Conservation (phyloP, 2,113 vertebrate genomes). For the Plectropomus leopardus region DNA sequence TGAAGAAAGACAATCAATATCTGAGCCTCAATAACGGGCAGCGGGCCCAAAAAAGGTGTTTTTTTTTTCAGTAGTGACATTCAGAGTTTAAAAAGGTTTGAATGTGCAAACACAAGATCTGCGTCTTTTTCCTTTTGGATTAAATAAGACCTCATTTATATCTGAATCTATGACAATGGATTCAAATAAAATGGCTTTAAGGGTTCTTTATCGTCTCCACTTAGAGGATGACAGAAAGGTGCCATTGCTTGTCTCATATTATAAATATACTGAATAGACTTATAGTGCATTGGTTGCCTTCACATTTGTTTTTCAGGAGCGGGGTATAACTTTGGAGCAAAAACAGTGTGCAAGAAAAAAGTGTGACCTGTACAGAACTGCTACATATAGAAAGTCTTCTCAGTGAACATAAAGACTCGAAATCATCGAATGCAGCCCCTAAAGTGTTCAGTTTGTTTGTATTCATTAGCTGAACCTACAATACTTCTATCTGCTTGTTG, state of each 20-base stretch:
- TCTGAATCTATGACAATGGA: not conserved
- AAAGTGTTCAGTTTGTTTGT: slow-evolving; percentile 25
- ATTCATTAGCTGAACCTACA: slow-evolving; percentile 1
- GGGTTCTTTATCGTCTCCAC: not conserved
- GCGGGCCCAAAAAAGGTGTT: not conserved
- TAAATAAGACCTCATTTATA: not conserved
- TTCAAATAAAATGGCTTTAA: not conserved
- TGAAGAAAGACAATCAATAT: slow-evolving; percentile 56
- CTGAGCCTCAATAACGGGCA: slow-evolving; percentile 13
- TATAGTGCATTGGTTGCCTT: not conserved
- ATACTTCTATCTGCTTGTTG: not conserved
- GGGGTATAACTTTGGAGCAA: not conserved
- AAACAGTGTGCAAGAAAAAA: not conserved
- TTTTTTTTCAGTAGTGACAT: slow-evolving; percentile 16
- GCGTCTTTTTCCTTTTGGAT: not conserved
- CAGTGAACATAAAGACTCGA: not conserved
- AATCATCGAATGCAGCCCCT: not conserved
- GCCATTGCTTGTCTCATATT: not conserved
- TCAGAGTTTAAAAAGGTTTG: not conserved
- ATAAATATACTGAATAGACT: not conserved
- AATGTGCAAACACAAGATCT: not conserved
- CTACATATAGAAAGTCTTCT: slow-evolving; percentile 20
- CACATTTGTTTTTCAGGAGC: not conserved
- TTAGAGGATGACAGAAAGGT: not conserved
- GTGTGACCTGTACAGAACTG: not conserved